Evolutionary conservation across 2,113 vertebrate species (phyloP), one percentile per base, ranked within the genome.

Genomic region (Oreochromis tanganicae): DNA sequence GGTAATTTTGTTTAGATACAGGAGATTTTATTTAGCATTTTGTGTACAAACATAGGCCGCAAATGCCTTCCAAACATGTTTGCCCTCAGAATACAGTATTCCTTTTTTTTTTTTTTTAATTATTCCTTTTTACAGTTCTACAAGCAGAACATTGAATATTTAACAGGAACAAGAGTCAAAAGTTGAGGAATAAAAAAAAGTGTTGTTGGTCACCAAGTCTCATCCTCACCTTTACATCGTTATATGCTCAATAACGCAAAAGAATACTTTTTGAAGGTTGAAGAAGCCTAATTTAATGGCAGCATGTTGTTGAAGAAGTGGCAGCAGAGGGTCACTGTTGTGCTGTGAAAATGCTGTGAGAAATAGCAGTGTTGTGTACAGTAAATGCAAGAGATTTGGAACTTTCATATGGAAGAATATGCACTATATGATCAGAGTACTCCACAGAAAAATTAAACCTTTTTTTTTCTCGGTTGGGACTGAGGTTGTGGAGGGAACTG

Each of bases 1-100:
- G 59, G 29, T 6, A 9, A 75, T 32, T 71, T 14, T 83, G 48
- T 91, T 93, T 94, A 94, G 94, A 96, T 96, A 96, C 95, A 95
- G 94, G 94, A 96, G 89, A 91, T 95, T 96, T 97, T 97, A 97
- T 97, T 97, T 94, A 94, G 94, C 93, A 94, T 94, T 96, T 95
- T 91, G 95, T 96, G 95, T 96, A 96, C 96, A 97, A 96, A 96
- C 94, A 94, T 91, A 94, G 96, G 94, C 95, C 82, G 89, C 95
- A 96, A 96, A 96, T 91, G 95, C 94, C 94, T 95, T 95, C 92
- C 92, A 92, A 96, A 96, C 91, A 93, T 90, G 94, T 94, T 94
- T 93, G 86, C 93, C 93, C 92, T 94, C 94, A 85, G 89, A 93
- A 91, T 93, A 95, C 92, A 95, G 92, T 91, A 90, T 93, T 94